Conservation (phyloP, 2,797 vertebrate species). For the Ispidina lecontei region DNA sequence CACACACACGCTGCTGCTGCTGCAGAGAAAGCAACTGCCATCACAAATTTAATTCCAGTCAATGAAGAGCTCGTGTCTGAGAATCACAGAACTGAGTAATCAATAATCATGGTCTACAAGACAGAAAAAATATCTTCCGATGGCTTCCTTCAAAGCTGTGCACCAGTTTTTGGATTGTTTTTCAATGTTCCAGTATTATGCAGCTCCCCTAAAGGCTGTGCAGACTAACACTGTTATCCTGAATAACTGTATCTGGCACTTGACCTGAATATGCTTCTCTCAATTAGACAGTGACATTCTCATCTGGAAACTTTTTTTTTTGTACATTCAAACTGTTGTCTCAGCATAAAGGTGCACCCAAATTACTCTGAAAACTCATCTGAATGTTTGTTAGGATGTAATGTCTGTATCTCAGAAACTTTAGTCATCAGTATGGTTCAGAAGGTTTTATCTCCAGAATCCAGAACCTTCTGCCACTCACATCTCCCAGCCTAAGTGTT, state of each 20-base stretch:
- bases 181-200: conserved; percentile 26
- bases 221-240: conserved; percentile 30
- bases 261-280: conserved; percentile 80
- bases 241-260: conserved; percentile 74
- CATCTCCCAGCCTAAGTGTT: not conserved
- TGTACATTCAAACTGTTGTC: conserved; percentile 31
- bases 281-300: conserved; percentile 77
- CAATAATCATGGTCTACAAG: conserved; percentile 1
- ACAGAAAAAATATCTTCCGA: not conserved
- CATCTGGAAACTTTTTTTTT: conserved; percentile 52
- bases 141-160: conserved; percentile 25
- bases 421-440: not conserved
- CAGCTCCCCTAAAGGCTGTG: conserved; percentile 64
- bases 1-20: not conserved
- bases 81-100: not conserved
- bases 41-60: not conserved
- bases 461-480: not conserved
- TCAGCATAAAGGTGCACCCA: conserved; percentile 48
- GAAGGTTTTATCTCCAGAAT: not conserved
- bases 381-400: not conserved
- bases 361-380: conserved; percentile 35
- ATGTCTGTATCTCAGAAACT: not conserved
- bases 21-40: conserved; percentile 2
- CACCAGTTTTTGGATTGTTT: not conserved
- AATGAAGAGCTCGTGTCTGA: not conserved